Conservation (phyloP, 1,140 invertebrate genomes). For the Scaptomyza montana region DNA sequence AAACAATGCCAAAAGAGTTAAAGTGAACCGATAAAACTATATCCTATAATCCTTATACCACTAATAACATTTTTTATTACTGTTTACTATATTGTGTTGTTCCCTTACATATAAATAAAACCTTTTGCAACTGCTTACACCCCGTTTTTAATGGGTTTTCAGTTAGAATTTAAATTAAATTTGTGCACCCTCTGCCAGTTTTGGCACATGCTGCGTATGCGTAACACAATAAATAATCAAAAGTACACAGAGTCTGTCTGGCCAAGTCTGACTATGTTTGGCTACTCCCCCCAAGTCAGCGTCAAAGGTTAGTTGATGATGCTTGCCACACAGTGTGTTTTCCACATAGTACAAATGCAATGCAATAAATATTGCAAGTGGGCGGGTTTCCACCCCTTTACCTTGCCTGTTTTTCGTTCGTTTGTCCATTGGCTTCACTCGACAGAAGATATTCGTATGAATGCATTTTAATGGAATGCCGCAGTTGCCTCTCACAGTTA, state of each 20-base stretch:
- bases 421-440: conserved; percentile 47
- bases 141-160: conserved; percentile 8
- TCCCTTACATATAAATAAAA: no score
- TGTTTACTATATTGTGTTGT: no score
- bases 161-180: conserved; percentile 53
- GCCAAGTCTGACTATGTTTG: conserved; percentile 5
- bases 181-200: conserved; percentile 23
- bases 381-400: conserved; percentile 36
- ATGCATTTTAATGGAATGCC: conserved; percentile 60
- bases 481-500: no score
- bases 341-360: conserved; percentile 47
- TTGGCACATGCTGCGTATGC: conserved; percentile 60
- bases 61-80: no score
- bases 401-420: neutral
- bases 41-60: neutral
- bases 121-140: neutral
- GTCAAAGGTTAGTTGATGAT: conserved; percentile 66
- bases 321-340: conserved; percentile 5
- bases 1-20: conserved; percentile 44
- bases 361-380: conserved; percentile 68
- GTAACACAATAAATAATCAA: conserved; percentile 68
- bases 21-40: neutral
- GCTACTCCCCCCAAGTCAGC: conserved; percentile 17
- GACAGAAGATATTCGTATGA: conserved; percentile 58
- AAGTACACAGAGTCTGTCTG: conserved; percentile 32